These are phyloP conservation scores for Dicentrarchus labrax DNA, from an alignment of 2,113 vertebrate species.

Conservation along the genomic window DNA sequence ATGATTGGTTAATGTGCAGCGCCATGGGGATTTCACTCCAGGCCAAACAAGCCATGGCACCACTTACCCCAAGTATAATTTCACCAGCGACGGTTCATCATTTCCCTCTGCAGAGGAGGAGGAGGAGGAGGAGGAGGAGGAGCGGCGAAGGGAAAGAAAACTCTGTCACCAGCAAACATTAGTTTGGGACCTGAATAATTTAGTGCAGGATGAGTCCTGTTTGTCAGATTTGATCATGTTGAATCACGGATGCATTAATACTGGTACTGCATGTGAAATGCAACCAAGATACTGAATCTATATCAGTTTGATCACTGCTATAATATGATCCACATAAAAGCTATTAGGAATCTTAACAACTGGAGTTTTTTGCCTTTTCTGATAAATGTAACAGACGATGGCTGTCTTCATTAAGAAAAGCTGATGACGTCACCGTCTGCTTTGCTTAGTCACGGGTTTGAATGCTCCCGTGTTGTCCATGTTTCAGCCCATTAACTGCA, in stretches of 20 bases:
- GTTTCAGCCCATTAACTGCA: slow-evolving; percentile 26
- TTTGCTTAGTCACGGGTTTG: not conserved
- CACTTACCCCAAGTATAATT: slow-evolving; percentile 21
- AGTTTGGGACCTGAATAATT: slow-evolving; percentile 28
- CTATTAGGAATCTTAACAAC: not conserved
- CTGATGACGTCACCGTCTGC: not conserved
- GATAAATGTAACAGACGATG: not conserved
- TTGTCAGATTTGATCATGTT: slow-evolving; percentile 9
- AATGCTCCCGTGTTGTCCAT: not conserved
- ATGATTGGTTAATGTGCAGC: slow-evolving; percentile 24
- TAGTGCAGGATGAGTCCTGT: not conserved
- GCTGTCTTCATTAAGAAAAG: not conserved
- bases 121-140: not conserved
- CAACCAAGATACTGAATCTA: not conserved
- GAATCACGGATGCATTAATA: slow-evolving; percentile 35
- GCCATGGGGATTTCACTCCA: slow-evolving; percentile 1
- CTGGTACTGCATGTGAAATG: slow-evolving; percentile 22
- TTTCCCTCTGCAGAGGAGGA: slow-evolving; percentile 25
- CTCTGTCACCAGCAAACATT: slow-evolving; percentile 67
- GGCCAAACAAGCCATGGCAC: slow-evolving; percentile 7
- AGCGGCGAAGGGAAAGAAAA: not conserved
- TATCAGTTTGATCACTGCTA: not conserved
- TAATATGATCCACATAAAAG: not conserved
- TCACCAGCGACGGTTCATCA: slow-evolving; percentile 36
- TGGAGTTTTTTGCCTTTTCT: not conserved